phyloP scores from a whole-genome alignment of 1,140 invertebrate genomes.

The Drosophila azteca region DNA sequence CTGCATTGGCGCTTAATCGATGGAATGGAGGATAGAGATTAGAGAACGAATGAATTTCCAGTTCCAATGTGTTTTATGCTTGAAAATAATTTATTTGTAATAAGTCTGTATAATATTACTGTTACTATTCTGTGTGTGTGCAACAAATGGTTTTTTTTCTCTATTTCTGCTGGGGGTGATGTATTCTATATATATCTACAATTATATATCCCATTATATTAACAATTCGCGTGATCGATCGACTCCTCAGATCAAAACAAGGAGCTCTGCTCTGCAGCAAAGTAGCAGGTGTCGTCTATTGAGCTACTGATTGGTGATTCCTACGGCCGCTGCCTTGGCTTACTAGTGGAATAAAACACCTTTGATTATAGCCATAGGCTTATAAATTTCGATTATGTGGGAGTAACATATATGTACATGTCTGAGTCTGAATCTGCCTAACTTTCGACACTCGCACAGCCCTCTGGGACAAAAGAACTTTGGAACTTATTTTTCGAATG shows the following conservation, averaged over 20 bases:
- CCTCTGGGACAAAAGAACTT: constrained; percentile 60
- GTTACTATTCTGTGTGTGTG: constrained; percentile 71
- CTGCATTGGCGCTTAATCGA: constrained; percentile 70
- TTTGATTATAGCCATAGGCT: constrained; percentile 20
- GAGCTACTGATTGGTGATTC: constrained; percentile 25
- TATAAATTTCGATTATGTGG: constrained; percentile 15
- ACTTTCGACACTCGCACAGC: constrained; percentile 72
- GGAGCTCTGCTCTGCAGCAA: too few species aligned
- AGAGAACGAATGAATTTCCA: constrained; percentile 20
- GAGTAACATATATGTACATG: constrained; percentile 20
- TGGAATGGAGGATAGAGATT: too few species aligned
- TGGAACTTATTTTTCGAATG: constrained; percentile 30
- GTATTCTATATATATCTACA: constrained; percentile 9
- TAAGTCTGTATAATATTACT: constrained; percentile 81
- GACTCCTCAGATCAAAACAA: too few species aligned
- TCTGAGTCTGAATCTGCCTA: constrained; percentile 1
- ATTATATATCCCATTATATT: constrained; percentile 13
- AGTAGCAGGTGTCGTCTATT: not conserved
- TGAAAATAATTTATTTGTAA: constrained; percentile 81
- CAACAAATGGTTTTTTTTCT: constrained; percentile 54
- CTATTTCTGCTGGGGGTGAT: not conserved
- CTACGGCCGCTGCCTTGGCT: constrained; percentile 30
- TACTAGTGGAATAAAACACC: constrained; percentile 40
- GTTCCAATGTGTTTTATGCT: constrained; percentile 52
- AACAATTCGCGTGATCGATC: constrained; percentile 25